Conservation (phyloP, 2,113 vertebrate genomes). For the Dasyprocta punctata region DNA sequence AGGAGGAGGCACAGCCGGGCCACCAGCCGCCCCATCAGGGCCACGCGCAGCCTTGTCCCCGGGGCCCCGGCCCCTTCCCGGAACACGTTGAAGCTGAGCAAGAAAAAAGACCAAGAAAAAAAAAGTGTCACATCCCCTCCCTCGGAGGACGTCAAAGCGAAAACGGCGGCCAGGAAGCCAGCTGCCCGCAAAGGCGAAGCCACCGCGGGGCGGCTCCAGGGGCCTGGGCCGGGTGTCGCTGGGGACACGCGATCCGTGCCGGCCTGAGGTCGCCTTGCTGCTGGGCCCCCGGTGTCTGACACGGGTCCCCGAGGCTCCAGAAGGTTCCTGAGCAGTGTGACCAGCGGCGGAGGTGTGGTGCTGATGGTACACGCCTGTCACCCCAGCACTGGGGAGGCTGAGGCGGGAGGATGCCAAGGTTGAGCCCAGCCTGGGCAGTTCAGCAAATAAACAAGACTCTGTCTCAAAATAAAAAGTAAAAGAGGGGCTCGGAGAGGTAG, state of each 20-base stretch:
- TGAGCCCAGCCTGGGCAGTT: background rate
- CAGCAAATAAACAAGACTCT: background rate
- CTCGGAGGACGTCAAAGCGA: constrained; percentile 21
- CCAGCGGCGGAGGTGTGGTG: background rate
- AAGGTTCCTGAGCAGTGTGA: background rate
- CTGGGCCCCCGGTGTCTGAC: background rate
- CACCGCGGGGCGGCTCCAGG: background rate
- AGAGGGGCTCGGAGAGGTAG: background rate
- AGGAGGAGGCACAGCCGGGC: background rate
- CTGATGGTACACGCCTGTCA: background rate
- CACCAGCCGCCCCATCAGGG: background rate
- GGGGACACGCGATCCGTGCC: too few relatives aligned
- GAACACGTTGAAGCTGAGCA: constrained; percentile 18
- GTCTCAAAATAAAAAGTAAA: background rate
- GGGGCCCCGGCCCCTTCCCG: background rate
- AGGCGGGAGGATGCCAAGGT: background rate
- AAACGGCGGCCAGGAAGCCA: constrained; percentile 71
- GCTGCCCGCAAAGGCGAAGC: background rate
- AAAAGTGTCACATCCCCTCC: background rate
- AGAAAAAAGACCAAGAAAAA: background rate
- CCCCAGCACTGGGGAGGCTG: background rate
- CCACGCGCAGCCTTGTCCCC: background rate
- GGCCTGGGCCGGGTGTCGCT: too few relatives aligned
- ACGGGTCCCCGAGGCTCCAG: background rate
- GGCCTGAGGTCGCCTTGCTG: background rate